These are phyloP conservation scores for Sphaerophoria rueppellii DNA, from an alignment of 2,888 invertebrate genomes.

Conservation along the genomic window DNA sequence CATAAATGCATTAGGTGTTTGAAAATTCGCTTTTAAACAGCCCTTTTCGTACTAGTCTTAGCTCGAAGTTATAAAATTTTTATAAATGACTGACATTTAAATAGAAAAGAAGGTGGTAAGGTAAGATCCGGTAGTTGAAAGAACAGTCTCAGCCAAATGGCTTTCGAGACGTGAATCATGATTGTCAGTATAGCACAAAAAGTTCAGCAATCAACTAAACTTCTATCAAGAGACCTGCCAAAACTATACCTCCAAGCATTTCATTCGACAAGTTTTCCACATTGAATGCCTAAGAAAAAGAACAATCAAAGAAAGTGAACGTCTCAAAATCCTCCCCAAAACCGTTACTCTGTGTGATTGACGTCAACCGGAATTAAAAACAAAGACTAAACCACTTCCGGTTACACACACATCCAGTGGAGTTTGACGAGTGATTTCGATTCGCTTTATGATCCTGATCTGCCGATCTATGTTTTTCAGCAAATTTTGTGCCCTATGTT, in stretches of 20 bases:
- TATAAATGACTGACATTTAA: too few relatives aligned
- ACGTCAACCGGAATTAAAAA: slow-evolving; percentile 33
- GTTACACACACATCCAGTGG: slow-evolving; percentile 39
- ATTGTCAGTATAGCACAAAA: too few relatives aligned
- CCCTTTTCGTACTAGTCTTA: too few relatives aligned
- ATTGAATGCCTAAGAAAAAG: slow-evolving; percentile 5
- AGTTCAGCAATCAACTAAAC: too few relatives aligned
- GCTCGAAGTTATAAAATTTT: too few relatives aligned
- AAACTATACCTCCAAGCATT: background rate
- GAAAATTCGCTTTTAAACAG: too few relatives aligned
- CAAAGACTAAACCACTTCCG: background rate
- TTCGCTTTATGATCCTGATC: slow-evolving; percentile 46
- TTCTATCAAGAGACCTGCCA: background rate
- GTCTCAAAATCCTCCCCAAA: slow-evolving; percentile 72
- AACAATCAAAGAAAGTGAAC: slow-evolving; percentile 63
- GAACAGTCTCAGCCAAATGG: too few relatives aligned
- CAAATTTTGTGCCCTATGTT: slow-evolving; percentile 69
- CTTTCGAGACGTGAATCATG: too few relatives aligned
- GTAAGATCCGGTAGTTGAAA: too few relatives aligned
- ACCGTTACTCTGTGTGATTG: slow-evolving; percentile 69
- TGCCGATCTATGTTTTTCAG: slow-evolving; percentile 24
- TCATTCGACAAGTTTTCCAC: slow-evolving; percentile 44
- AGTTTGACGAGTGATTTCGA: slow-evolving; percentile 43
- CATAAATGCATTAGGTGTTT: too few relatives aligned
- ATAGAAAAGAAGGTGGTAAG: too few relatives aligned